Conservation (phyloP, 1,140 invertebrate species). For the Globodera rostochiensis region DNA sequence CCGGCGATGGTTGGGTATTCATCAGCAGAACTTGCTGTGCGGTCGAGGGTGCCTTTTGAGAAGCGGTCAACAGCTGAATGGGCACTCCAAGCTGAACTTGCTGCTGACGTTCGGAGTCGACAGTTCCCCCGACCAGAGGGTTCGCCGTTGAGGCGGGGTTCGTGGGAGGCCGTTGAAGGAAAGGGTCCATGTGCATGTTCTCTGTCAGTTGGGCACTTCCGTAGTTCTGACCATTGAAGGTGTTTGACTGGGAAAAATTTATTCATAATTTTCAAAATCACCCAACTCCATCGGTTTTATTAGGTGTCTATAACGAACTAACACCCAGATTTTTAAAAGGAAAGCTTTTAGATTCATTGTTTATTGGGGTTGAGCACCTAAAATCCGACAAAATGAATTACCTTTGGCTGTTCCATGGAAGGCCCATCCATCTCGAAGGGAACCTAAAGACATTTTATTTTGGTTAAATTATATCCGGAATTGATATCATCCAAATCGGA, state of each 20-base stretch:
- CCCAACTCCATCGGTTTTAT: too few species aligned
- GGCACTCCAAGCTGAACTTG: background rate
- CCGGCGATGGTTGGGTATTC: background rate
- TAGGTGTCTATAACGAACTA: too few species aligned
- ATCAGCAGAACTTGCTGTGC: constrained; percentile 1
- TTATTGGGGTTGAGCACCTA: too few species aligned
- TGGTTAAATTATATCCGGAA: too few species aligned
- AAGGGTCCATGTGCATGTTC: background rate
- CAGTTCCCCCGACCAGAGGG: background rate
- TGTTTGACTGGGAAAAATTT: background rate
- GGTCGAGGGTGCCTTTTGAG: background rate
- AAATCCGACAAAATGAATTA: too few species aligned
- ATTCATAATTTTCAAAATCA: too few species aligned
- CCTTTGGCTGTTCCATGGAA: too few species aligned
- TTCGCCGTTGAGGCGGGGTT: background rate
- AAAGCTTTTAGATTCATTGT: too few species aligned
- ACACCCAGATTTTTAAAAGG: too few species aligned
- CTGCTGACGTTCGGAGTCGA: background rate
- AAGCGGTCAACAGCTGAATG: background rate
- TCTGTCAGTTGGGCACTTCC: background rate
- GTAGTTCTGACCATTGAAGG: background rate
- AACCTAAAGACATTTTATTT: too few species aligned
- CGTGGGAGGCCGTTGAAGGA: background rate
- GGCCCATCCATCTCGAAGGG: too few species aligned
- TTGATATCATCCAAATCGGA: too few species aligned